Conservation (phyloP, 2,797 vertebrate genomes). For the Bryconaethiops microstoma region DNA sequence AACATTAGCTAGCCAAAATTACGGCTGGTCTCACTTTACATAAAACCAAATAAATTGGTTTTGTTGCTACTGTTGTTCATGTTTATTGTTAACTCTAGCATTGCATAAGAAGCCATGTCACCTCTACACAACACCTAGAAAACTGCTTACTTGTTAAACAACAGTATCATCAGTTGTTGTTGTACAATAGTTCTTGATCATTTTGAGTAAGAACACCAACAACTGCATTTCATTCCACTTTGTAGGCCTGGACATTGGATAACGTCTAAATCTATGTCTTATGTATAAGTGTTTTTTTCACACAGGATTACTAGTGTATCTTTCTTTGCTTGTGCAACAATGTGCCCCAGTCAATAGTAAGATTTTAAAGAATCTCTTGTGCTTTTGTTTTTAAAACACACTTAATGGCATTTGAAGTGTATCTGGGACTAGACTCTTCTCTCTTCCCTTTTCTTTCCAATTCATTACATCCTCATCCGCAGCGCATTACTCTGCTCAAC, state of each 20-base stretch:
- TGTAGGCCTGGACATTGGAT: no score
- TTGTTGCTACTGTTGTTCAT: no score
- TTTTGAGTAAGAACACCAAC: background rate
- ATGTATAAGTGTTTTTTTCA: no score
- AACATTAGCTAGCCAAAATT: no score
- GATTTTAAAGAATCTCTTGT: background rate
- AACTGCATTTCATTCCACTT: background rate
- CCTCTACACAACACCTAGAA: no score
- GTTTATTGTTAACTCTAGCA: no score
- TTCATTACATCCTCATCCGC: conserved; percentile 76
- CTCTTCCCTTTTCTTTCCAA: conserved; percentile 73
- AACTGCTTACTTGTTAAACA: background rate
- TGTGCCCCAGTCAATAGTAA: background rate
- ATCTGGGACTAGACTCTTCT: conserved; percentile 62
- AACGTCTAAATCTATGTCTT: background rate
- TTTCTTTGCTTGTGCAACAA: background rate
- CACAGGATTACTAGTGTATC: no score
- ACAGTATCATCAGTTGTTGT: no score
- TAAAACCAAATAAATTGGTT: no score
- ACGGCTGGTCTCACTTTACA: no score
- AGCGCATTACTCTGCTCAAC: conserved; percentile 74
- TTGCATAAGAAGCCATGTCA: no score
- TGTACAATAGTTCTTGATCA: background rate
- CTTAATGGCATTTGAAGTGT: conserved; percentile 58
- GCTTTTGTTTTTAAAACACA: conserved; percentile 44